Evolutionary conservation across 2,888 invertebrate species (phyloP), one percentile per base, ranked within the genome.

Genomic region (Amiota minor): DNA sequence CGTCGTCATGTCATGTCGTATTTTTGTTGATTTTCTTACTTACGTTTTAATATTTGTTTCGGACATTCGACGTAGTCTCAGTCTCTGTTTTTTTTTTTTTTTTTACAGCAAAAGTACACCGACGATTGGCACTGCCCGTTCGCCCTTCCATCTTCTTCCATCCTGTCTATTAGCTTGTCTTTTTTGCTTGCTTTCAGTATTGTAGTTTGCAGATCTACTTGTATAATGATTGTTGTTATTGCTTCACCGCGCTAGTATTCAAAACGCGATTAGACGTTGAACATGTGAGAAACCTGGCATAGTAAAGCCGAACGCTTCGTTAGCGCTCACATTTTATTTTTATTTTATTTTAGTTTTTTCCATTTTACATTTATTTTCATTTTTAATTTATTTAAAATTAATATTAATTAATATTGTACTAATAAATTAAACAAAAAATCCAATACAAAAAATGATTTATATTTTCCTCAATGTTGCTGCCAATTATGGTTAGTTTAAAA

Each of bases 261-360:
- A 83, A 88, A 88, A 84, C 88, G 88, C 88, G 86, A 88, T 87
- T 89, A 87, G 81, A 87, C 87, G 85, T 83, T 85, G 81, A 89
- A 88, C 89, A 89, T 89, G 89, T 88, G 82, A 35, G 35, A 81
- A 83, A 81, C 84, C 79, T 72, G 71, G 74, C 75, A 70, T 20
- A 35, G 35, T 35, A 35, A 50, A 76, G 75, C 74, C 61, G 50
- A 74, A 75, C 79, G 77, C 75, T 74, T 72, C 46, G 20, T 50
- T 23, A 76, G 59, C 64, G 70, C 70, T 72, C 76, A 75, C 72
- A 74, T 70, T 76, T 76, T 78, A 65, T 62, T 71, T 72, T 74
- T 72, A 62, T 77, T 73, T 50, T 9, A 50, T 78, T 78, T 69
- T 20, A n/a, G 67, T 77, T 69, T 69, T 67, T 72, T 9, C 23